Conservation (phyloP, 2,113 vertebrate genomes). For the Labeo rohita region DNA sequence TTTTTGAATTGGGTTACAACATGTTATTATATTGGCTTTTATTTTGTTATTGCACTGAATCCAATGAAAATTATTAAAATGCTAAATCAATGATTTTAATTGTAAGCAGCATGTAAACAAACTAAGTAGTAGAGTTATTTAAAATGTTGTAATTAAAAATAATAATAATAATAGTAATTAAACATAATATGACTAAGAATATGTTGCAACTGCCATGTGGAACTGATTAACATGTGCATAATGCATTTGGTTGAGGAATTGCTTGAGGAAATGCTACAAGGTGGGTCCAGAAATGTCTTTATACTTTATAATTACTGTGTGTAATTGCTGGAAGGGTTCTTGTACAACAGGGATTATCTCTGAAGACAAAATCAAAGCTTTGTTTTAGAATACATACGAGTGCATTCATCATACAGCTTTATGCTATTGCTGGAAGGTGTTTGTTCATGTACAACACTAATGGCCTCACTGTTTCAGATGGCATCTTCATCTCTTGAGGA, state of each 20-base stretch:
- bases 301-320: neutral
- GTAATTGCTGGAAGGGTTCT: neutral
- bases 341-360: neutral
- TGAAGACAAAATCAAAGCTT: constrained; percentile 10
- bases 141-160: neutral
- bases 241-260: neutral
- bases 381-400: constrained; percentile 3
- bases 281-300: constrained; percentile 1
- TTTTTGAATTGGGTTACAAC: neutral
- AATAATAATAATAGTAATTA: neutral
- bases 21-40: no score
- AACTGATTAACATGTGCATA: neutral
- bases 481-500: constrained; percentile 1
- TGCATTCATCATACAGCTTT: neutral
- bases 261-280: neutral
- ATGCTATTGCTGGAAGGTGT: constrained; percentile 18
- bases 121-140: neutral
- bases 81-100: neutral
- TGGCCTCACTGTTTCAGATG: constrained; percentile 4
- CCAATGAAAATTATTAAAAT: no score
- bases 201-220: neutral
- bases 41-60: no score
- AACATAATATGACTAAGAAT: neutral
- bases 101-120: neutral
- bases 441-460: constrained; percentile 26